Base-by-base conservation (phyloP, 2,888 invertebrate genomes). In the Antheraea yamamai region DNA sequence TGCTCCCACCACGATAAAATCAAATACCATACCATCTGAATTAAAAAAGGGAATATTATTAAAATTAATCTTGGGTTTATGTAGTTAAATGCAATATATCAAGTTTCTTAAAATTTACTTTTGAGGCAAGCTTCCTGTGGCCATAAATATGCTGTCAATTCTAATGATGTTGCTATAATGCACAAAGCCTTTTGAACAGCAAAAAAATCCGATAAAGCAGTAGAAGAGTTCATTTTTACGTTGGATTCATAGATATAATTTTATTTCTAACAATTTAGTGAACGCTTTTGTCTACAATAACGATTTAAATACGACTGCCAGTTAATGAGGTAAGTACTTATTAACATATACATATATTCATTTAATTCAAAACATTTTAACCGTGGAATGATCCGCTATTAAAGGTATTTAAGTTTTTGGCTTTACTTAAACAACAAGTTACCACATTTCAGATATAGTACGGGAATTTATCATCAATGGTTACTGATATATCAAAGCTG, bases 1-100 rank as follows among this genome's bases (percentile, higher is more conserved):
- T 0, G 93, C 95, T 0, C 96, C 96, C 10, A 96, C 89, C 73
- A 95, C 88, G 10, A 95, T 87, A 79, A 95, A 96, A 79, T 95
- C 96, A 79, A 95, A 95, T 72, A 93, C 92, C 0, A 79, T 52
- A 20, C 64, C 58, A 76, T 76, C 76, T 76, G 52, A 20, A 73
- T 71, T n/a, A 23, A 47, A 72, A 72, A 47, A 30, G 4, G 6
- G 23, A n/a, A 23, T 72, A 39, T 6, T n/a, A 72, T 47, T 2
- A 23, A 2, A 14, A 39, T 72, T 72, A 8, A 71, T 71, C 30
- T 20, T 12, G 30, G 4, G 16, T 10, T 10, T 23, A n/a, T 35
- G 8, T 4, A 35, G 0, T 35, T 30, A 26, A 14, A 10, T 10
- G 3, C 71, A 16, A 20, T 7, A 39, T 39, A 39, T 39, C 2